Conservation (phyloP, 2,113 vertebrate species). For the Struthio camelus region DNA sequence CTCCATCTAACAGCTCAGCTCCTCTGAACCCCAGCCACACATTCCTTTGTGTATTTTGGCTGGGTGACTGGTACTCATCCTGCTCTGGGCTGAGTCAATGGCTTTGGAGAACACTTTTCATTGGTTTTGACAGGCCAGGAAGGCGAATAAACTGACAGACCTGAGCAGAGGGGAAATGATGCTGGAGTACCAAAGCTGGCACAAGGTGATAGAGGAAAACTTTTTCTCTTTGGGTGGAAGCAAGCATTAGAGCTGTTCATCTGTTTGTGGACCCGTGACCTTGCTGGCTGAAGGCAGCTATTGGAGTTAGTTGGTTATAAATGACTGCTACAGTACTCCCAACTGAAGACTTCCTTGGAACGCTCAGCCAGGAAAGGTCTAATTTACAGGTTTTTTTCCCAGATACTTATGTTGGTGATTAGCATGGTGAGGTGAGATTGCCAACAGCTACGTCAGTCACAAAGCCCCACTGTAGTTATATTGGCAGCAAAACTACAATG, state of each 20-base stretch:
- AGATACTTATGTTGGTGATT: conserved; percentile 35
- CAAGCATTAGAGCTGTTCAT: neutral
- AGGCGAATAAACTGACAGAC: neutral
- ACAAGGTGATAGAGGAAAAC: neutral
- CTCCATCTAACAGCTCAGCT: neutral
- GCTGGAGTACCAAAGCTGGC: neutral
- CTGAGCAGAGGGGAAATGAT: neutral
- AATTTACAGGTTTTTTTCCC: neutral
- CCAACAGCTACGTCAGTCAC: conserved; percentile 38
- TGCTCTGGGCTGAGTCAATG: neutral
- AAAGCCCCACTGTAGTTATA: conserved; percentile 31
- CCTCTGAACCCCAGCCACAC: neutral
- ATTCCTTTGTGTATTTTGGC: accelerated
- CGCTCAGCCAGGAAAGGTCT: conserved; percentile 31
- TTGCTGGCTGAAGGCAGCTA: conserved; percentile 6
- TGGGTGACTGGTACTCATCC: neutral
- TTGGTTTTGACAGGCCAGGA: neutral
- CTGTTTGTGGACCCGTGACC: neutral
- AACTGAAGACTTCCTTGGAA: conserved; percentile 26
- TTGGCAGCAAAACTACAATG: neutral
- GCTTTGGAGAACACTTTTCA: neutral
- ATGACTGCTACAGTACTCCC: neutral
- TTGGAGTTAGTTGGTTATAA: neutral
- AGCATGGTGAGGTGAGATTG: conserved; percentile 1
- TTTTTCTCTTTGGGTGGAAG: neutral